Conservation (phyloP, 2,797 vertebrate species). For the Pyrrhura leucotis region DNA sequence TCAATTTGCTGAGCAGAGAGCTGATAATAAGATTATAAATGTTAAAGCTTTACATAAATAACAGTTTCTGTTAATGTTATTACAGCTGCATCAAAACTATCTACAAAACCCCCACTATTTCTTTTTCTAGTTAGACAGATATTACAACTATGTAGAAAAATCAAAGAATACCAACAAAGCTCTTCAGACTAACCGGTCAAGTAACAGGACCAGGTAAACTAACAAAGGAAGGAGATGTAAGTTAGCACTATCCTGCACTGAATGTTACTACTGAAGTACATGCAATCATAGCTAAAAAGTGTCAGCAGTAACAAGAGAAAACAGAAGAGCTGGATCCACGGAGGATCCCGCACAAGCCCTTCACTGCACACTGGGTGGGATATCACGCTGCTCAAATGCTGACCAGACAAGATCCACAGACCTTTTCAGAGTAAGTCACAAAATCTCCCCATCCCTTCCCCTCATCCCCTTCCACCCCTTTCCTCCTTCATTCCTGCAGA, state of each 20-base stretch:
- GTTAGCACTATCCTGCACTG: neutral
- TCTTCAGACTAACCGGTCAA: neutral
- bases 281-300: neutral
- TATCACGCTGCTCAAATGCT: neutral
- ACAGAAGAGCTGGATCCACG: neutral
- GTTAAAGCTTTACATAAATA: rapidly evolving
- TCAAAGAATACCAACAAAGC: neutral
- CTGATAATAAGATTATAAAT: neutral
- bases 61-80: neutral
- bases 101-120: rapidly evolving
- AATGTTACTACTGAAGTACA: rapidly evolving
- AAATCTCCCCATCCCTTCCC: neutral
- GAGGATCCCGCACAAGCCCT: neutral
- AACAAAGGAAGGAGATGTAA: neutral
- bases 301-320: neutral
- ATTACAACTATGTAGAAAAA: neutral
- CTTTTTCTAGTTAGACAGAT: neutral
- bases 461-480: no score
- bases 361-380: neutral
- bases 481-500: neutral
- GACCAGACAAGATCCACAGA: neutral
- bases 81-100: neutral
- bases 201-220: neutral
- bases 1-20: neutral
- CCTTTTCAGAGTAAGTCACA: neutral